Conservation (phyloP, 2,113 vertebrate genomes). For the Numida meleagris region DNA sequence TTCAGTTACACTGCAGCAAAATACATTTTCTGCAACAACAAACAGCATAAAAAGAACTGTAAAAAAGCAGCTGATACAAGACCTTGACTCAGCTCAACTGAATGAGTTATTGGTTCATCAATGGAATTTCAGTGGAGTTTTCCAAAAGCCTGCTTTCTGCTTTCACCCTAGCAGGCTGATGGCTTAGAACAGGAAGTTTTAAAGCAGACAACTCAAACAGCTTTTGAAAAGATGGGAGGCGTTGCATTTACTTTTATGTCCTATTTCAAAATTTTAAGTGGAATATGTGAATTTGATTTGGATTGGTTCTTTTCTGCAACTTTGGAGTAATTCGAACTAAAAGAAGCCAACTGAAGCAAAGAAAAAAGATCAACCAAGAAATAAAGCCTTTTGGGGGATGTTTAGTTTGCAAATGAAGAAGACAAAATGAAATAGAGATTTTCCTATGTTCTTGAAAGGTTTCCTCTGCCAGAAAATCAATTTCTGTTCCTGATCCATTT, state of each 20-base stretch:
- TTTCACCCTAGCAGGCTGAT: background rate
- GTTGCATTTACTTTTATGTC: background rate
- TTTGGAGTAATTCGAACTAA: background rate
- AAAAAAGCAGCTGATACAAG: background rate
- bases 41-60: background rate
- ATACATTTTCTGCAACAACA: background rate
- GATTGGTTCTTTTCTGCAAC: background rate
- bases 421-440: constrained; percentile 1
- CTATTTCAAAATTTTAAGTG: background rate
- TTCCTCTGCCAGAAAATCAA: constrained; percentile 33
- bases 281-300: background rate
- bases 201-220: background rate
- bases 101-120: background rate
- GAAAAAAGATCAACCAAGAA: background rate
- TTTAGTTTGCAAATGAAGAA: constrained; percentile 21
- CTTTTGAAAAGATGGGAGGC: background rate
- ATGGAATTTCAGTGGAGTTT: background rate
- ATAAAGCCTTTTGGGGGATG: background rate
- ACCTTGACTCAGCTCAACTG: rapidly evolving
- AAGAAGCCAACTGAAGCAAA: background rate
- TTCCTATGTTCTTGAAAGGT: background rate
- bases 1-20: background rate
- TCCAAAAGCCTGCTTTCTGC: background rate
- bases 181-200: background rate
- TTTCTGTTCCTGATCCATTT: constrained; percentile 16